phyloP scores from a whole-genome alignment of 2,888 invertebrate genomes.

The Unio pictorum region DNA sequence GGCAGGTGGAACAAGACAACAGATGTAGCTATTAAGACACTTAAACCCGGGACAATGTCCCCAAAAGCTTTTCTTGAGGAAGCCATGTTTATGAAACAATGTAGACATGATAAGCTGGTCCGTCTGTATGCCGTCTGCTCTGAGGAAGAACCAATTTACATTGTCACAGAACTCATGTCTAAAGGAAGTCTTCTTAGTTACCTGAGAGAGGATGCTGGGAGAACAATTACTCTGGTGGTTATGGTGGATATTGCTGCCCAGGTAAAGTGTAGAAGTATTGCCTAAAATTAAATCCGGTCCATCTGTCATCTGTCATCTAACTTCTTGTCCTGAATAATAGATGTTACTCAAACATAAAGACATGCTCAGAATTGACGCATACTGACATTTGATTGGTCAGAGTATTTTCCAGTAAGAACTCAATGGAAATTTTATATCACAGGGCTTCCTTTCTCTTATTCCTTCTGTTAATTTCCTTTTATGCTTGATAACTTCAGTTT shows the following conservation, averaged over 20 bases:
- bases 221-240: constrained; percentile 87
- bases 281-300: too few relatives aligned
- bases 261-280: constrained; percentile 65
- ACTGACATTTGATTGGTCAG: too few relatives aligned
- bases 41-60: constrained; percentile 97
- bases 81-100: constrained; percentile 98
- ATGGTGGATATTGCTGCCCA: constrained; percentile 97
- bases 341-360: too few relatives aligned
- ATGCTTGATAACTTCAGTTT: too few relatives aligned
- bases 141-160: constrained; percentile 93
- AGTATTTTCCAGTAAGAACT: too few relatives aligned
- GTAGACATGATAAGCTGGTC: constrained; percentile 95
- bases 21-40: constrained; percentile 97
- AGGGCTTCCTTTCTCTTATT: too few relatives aligned
- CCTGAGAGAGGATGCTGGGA: constrained; percentile 86
- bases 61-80: constrained; percentile 97
- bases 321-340: too few relatives aligned
- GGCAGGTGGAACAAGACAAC: constrained; percentile 92
- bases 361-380: too few relatives aligned
- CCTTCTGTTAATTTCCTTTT: too few relatives aligned
- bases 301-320: too few relatives aligned
- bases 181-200: constrained; percentile 95
- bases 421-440: too few relatives aligned
- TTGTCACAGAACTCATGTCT: constrained; percentile 89
- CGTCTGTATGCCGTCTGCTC: constrained; percentile 95